These are phyloP conservation scores for Plumapathes pennacea DNA, from an alignment of 92 coral and sea anemone species.

Conservation along the genomic window DNA sequence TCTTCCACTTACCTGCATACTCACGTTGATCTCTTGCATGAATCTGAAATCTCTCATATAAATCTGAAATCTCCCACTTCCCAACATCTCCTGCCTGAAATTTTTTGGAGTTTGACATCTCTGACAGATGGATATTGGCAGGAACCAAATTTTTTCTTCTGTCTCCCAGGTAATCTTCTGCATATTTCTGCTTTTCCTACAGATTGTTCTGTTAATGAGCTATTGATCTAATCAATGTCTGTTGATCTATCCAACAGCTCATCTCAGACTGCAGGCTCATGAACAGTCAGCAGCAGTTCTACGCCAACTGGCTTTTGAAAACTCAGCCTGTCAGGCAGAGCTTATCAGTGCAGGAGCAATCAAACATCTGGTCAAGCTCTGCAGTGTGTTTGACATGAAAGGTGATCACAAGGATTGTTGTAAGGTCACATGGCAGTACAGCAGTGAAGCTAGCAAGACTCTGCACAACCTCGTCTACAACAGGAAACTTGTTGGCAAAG, in stretches of 20 bases:
- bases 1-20: too few relatives aligned
- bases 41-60: too few relatives aligned
- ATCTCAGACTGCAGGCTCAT: constrained; percentile 48
- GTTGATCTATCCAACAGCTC: too few relatives aligned
- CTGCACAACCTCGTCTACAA: constrained; percentile 55
- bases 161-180: too few relatives aligned
- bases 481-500: constrained; percentile 79
- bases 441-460: constrained; percentile 42
- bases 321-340: constrained; percentile 68
- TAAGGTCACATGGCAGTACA: constrained; percentile 19
- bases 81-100: too few relatives aligned
- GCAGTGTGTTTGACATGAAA: constrained; percentile 63
- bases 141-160: too few relatives aligned
- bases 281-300: constrained; percentile 74
- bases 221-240: neutral
- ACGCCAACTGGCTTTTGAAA: constrained; percentile 58
- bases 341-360: constrained; percentile 76
- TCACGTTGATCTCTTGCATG: too few relatives aligned
- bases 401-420: constrained; percentile 85
- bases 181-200: too few relatives aligned
- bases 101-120: too few relatives aligned
- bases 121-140: too few relatives aligned
- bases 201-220: neutral
- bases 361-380: constrained; percentile 63
- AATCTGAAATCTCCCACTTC: too few relatives aligned